phyloP scores from a whole-genome alignment of 2,888 invertebrate genomes.

The Eulithis prunata region DNA sequence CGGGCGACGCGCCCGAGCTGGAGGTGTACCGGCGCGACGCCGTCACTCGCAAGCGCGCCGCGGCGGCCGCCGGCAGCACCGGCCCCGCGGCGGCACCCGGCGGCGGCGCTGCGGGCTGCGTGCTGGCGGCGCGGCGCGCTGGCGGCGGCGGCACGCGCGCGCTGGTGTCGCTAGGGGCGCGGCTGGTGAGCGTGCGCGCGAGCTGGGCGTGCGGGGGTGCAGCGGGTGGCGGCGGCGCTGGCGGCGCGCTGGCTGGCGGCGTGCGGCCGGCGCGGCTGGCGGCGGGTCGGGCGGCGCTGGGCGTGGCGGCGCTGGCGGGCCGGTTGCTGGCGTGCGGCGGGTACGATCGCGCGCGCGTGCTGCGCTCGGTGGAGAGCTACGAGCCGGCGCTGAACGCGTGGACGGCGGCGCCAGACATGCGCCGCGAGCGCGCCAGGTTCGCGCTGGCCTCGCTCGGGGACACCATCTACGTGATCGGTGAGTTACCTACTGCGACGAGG shows the following conservation, averaged over 20 bases:
- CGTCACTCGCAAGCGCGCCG: slow-evolving; percentile 48
- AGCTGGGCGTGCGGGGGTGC: slow-evolving; percentile 85
- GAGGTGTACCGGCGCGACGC: slow-evolving; percentile 89
- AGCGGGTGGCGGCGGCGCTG: slow-evolving; percentile 88
- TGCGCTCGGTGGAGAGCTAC: slow-evolving; percentile 90
- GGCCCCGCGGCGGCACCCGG: slow-evolving; percentile 80
- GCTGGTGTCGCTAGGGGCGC: slow-evolving; percentile 75
- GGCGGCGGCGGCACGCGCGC: slow-evolving; percentile 79
- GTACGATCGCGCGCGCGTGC: slow-evolving; percentile 93
- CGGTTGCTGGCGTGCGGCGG: slow-evolving; percentile 91
- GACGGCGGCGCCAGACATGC: slow-evolving; percentile 88
- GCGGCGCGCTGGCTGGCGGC: slow-evolving; percentile 86
- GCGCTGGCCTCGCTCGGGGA: slow-evolving; percentile 87
- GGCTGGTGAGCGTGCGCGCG: slow-evolving; percentile 83
- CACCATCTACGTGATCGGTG: slow-evolving; percentile 88
- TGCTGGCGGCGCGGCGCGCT: slow-evolving; percentile 65
- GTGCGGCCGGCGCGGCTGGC: slow-evolving; percentile 80
- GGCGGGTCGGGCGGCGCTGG: slow-evolving; percentile 87
- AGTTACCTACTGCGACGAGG: background rate
- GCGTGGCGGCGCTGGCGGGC: slow-evolving; percentile 88
- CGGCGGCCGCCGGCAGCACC: slow-evolving; percentile 73
- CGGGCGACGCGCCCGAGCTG: slow-evolving; percentile 89
- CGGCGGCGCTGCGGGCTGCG: slow-evolving; percentile 42
- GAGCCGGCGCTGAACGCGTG: slow-evolving; percentile 88
- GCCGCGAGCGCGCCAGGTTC: slow-evolving; percentile 90